These are phyloP conservation scores for Coracopsis vasa DNA, from an alignment of 2,113 vertebrate genomes.

Conservation along the genomic window DNA sequence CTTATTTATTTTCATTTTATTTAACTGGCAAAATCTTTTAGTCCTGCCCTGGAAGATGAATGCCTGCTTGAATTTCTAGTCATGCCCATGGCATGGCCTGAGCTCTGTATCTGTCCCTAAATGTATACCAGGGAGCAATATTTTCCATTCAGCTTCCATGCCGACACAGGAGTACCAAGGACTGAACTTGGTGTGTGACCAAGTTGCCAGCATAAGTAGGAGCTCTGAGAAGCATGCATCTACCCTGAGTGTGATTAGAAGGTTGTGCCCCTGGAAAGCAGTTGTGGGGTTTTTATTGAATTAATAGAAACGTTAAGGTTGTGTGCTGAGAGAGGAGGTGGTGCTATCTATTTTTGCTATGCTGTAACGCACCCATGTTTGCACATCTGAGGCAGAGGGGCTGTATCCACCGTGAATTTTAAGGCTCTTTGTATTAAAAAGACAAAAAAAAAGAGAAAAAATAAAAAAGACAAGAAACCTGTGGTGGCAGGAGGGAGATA, in stretches of 20 bases:
- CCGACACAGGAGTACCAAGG: neutral
- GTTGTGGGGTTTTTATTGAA: neutral
- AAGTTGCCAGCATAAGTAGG: neutral
- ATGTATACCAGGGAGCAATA: neutral
- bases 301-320: neutral
- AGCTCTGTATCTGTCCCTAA: neutral
- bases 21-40: neutral
- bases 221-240: neutral
- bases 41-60: neutral
- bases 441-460: neutral
- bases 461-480: conserved; percentile 1
- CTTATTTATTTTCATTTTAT: neutral
- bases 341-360: neutral
- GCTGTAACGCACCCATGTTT: neutral
- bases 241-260: neutral
- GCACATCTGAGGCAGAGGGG: neutral
- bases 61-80: neutral
- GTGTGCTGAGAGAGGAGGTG: neutral
- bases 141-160: neutral
- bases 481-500: conserved; percentile 65
- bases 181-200: neutral
- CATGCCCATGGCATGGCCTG: neutral
- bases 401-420: conserved; percentile 16
- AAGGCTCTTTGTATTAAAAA: conserved; percentile 28
- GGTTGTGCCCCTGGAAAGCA: conserved; percentile 1